These are phyloP conservation scores for Anagyrus pseudococci DNA, from an alignment of 2,888 invertebrate species.

Conservation along the genomic window DNA sequence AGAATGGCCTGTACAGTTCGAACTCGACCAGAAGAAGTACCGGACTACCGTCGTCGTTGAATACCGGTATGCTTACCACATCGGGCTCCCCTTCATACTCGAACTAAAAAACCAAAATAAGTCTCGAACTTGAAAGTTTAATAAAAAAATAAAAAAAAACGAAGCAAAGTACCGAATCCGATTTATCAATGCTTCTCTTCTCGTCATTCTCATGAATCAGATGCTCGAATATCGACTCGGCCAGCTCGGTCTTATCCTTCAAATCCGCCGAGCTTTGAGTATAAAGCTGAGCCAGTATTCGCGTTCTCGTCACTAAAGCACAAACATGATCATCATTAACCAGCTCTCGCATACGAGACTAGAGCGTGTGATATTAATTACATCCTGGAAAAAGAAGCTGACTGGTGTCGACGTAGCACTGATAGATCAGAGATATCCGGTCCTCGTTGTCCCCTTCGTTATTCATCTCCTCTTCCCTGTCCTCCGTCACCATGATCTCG, in stretches of 20 bases:
- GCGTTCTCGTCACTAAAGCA: conserved; percentile 43
- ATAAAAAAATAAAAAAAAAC: neutral
- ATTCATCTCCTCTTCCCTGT: conserved; percentile 8
- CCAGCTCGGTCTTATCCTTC: conserved; percentile 44
- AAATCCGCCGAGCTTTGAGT: conserved; percentile 40
- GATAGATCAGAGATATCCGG: conserved; percentile 10
- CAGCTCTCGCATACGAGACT: neutral
- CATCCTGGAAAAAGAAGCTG: conserved; percentile 54
- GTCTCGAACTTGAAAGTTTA: neutral
- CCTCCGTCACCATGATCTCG: conserved; percentile 40
- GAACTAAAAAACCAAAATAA: neutral
- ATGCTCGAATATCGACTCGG: conserved; percentile 40
- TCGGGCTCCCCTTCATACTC: neutral
- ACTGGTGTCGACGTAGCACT: conserved; percentile 47
- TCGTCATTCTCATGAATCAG: conserved; percentile 34
- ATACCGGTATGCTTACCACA: conserved; percentile 35
- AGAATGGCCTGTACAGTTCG: conserved; percentile 44
- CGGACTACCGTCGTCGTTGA: conserved; percentile 43
- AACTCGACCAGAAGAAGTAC: conserved; percentile 51
- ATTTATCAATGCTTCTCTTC: neutral
- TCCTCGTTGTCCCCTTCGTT: neutral
- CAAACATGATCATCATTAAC: neutral
- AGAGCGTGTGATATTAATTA: conserved; percentile 37
- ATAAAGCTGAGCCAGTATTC: conserved; percentile 45
- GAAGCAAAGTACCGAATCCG: neutral